phyloP scores from a whole-genome alignment of 2,888 invertebrate species.

The Kryphioiulus occultus region DNA sequence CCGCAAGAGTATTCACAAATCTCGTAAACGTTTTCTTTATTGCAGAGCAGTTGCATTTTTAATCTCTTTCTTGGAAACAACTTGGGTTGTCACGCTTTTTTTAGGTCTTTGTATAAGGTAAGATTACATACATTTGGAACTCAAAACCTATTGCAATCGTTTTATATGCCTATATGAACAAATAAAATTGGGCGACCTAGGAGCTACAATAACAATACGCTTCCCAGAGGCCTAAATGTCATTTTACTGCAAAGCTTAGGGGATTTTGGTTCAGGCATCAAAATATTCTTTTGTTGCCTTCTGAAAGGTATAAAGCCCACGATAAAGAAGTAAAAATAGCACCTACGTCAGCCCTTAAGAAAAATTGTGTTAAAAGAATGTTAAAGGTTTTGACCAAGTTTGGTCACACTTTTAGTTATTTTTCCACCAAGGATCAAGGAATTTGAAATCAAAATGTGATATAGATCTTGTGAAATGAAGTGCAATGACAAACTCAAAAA shows the following conservation, averaged over 20 bases:
- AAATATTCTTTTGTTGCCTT: neutral
- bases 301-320: neutral
- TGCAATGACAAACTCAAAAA: too few relatives aligned
- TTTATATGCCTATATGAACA: neutral
- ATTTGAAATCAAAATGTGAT: too few relatives aligned
- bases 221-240: neutral
- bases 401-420: too few relatives aligned
- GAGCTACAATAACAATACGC: neutral
- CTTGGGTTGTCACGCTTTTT: constrained; percentile 72
- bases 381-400: too few relatives aligned
- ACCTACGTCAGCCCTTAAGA: too few relatives aligned
- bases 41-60: constrained; percentile 68
- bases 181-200: neutral
- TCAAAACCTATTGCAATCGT: neutral
- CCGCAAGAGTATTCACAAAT: constrained; percentile 21
- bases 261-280: neutral
- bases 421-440: too few relatives aligned
- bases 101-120: constrained; percentile 68
- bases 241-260: neutral
- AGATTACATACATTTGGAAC: constrained; percentile 55
- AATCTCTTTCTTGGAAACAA: constrained; percentile 71
- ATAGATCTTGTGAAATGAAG: too few relatives aligned
- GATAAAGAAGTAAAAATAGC: too few relatives aligned
- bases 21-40: constrained; percentile 57
- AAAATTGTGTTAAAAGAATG: too few relatives aligned